These are phyloP conservation scores for Sceliomorpha sp. DNA, from an alignment of 2,888 invertebrate species.

Conservation along the genomic window DNA sequence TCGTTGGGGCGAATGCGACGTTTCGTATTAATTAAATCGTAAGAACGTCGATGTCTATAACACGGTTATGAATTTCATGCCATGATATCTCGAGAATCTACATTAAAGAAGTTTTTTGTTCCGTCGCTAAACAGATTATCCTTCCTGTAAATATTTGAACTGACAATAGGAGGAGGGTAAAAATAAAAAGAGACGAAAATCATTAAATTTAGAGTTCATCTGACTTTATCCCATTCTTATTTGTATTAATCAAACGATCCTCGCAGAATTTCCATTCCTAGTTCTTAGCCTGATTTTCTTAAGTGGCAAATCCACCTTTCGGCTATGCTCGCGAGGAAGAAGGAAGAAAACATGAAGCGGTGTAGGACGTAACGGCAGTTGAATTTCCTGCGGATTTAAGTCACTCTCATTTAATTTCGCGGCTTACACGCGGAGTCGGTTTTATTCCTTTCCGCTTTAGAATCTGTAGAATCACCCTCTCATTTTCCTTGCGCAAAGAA, in stretches of 20 bases:
- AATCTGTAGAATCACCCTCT: slow-evolving; percentile 14
- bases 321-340: slow-evolving; percentile 26
- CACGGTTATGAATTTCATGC: too few relatives aligned
- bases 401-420: slow-evolving; percentile 59
- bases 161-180: neutral
- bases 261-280: slow-evolving; percentile 31
- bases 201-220: slow-evolving; percentile 18
- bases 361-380: slow-evolving; percentile 46
- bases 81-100: too few relatives aligned
- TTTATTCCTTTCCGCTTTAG: slow-evolving; percentile 42
- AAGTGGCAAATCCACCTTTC: slow-evolving; percentile 53
- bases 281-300: slow-evolving; percentile 42
- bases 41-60: too few relatives aligned
- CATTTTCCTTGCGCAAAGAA: slow-evolving; percentile 34
- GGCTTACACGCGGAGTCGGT: slow-evolving; percentile 43
- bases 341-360: slow-evolving; percentile 34
- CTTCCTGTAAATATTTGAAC: neutral
- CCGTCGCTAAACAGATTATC: neutral
- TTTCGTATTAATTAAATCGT: too few relatives aligned
- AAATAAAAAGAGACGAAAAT: slow-evolving; percentile 7
- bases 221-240: slow-evolving; percentile 8
- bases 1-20: too few relatives aligned
- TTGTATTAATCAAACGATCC: slow-evolving; percentile 52
- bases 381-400: slow-evolving; percentile 56
- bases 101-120: neutral